phyloP scores from a whole-genome alignment of 2,797 vertebrate genomes.

The Mus caroli region DNA sequence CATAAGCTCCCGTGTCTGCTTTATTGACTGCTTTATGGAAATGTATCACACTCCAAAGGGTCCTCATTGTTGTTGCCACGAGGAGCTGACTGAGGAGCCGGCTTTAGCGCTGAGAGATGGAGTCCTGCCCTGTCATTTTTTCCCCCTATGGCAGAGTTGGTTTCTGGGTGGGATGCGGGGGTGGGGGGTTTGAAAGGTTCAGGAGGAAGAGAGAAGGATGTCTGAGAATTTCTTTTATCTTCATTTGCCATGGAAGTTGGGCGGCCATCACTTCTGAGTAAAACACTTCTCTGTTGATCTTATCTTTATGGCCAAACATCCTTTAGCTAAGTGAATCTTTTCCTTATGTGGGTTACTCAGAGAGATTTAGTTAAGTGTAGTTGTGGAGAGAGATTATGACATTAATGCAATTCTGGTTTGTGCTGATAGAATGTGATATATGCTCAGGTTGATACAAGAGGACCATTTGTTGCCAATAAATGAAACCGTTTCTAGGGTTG shows the following conservation, averaged over 20 bases:
- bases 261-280: background rate
- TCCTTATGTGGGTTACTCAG: slow-evolving; percentile 57
- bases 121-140: background rate
- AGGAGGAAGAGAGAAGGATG: background rate
- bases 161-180: slow-evolving; percentile 1
- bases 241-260: slow-evolving; percentile 63
- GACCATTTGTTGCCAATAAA: slow-evolving; percentile 61
- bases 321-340: slow-evolving; percentile 70
- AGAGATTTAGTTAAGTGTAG: slow-evolving; percentile 70
- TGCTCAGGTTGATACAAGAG: slow-evolving; percentile 54
- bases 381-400: slow-evolving; percentile 62
- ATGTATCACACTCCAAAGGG: slow-evolving; percentile 65
- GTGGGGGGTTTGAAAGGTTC: background rate
- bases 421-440: slow-evolving; percentile 62
- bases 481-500: slow-evolving; percentile 58
- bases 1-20: slow-evolving; percentile 75
- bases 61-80: slow-evolving; percentile 50
- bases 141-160: background rate
- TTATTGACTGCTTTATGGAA: slow-evolving; percentile 78
- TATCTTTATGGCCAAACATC: slow-evolving; percentile 73
- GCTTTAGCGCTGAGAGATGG: slow-evolving; percentile 59
- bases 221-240: slow-evolving; percentile 72
- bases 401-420: slow-evolving; percentile 63
- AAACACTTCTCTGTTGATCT: slow-evolving; percentile 60
- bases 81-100: slow-evolving; percentile 39